These are phyloP conservation scores for Abrostola tripartita DNA, from an alignment of 2,888 invertebrate genomes.

Conservation along the genomic window DNA sequence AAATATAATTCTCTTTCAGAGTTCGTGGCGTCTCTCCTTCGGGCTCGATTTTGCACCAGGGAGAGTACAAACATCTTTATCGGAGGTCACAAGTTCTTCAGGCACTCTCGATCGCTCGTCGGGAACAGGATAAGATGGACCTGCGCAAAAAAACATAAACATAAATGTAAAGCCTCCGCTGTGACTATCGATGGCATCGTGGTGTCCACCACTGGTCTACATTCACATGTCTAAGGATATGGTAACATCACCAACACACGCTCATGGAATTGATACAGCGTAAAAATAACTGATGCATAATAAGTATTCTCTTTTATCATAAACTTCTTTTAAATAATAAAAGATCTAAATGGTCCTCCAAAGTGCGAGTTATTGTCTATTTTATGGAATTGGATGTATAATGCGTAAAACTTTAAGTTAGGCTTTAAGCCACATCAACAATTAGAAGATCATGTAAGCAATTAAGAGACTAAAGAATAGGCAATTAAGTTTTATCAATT, in stretches of 20 bases:
- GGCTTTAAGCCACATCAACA: background rate
- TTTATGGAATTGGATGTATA: background rate
- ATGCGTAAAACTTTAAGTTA: background rate
- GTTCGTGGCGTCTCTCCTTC: constrained; percentile 73
- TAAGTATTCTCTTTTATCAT: constrained; percentile 6
- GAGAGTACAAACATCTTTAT: constrained; percentile 78
- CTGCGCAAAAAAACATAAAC: constrained; percentile 81
- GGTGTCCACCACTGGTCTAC: constrained; percentile 75
- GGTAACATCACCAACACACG: background rate
- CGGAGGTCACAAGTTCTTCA: constrained; percentile 80
- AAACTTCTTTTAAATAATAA: constrained; percentile 11
- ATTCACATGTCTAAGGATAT: constrained; percentile 66
- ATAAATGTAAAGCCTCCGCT: constrained; percentile 81
- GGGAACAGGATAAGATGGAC: constrained; percentile 83
- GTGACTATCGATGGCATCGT: constrained; percentile 79
- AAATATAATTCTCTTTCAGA: constrained; percentile 59
- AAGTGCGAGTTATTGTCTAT: background rate
- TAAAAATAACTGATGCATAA: background rate
- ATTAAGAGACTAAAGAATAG: background rate
- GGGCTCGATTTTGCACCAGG: constrained; percentile 67
- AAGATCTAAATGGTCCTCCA: background rate
- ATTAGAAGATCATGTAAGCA: background rate
- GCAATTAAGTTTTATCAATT: constrained; percentile 15
- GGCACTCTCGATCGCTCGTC: constrained; percentile 79
- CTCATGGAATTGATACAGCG: constrained; percentile 10